Evolutionary conservation across 2,797 vertebrate species (phyloP).

Genomic region (Vipera latastei): DNA sequence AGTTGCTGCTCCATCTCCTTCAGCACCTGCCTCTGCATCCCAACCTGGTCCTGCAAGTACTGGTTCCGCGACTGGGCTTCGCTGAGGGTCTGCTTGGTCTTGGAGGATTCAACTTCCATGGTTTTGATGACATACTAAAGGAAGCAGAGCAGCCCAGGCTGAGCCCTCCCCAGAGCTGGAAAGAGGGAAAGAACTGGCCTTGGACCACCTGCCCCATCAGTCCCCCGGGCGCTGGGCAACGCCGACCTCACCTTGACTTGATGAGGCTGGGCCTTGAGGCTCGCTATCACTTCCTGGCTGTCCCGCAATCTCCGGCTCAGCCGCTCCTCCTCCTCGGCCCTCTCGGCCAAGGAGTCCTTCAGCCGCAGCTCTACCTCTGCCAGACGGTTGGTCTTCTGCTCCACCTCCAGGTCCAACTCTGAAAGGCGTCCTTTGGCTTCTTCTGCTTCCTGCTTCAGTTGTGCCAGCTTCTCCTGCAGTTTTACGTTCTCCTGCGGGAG

Average conservation of each 20-base stretch:
- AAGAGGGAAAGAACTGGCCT: too few relatives aligned
- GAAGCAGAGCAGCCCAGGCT: background rate
- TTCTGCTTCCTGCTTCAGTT: constrained; percentile 76
- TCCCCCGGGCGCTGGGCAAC: background rate
- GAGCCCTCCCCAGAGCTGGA: background rate
- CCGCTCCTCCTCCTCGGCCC: constrained; percentile 76
- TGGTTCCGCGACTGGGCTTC: constrained; percentile 82
- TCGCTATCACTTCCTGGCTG: constrained; percentile 80
- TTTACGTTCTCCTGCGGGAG: constrained; percentile 57
- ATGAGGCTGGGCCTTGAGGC: constrained; percentile 75
- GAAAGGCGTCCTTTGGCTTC: constrained; percentile 76
- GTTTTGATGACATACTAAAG: constrained; percentile 81
- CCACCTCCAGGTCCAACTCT: constrained; percentile 81
- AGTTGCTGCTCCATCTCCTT: constrained; percentile 89
- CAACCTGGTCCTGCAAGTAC: constrained; percentile 88
- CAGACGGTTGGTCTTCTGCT: constrained; percentile 78
- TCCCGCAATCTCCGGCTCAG: constrained; percentile 78
- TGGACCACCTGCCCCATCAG: background rate
- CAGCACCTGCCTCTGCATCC: constrained; percentile 83
- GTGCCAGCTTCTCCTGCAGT: constrained; percentile 75
- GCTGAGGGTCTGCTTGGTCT: constrained; percentile 76
- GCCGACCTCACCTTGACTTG: constrained; percentile 78
- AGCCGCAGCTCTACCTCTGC: constrained; percentile 79
- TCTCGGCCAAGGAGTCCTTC: constrained; percentile 77
- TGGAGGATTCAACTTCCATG: constrained; percentile 83